phyloP scores from a whole-genome alignment of 2,113 vertebrate species.

The Pimephales promelas region DNA sequence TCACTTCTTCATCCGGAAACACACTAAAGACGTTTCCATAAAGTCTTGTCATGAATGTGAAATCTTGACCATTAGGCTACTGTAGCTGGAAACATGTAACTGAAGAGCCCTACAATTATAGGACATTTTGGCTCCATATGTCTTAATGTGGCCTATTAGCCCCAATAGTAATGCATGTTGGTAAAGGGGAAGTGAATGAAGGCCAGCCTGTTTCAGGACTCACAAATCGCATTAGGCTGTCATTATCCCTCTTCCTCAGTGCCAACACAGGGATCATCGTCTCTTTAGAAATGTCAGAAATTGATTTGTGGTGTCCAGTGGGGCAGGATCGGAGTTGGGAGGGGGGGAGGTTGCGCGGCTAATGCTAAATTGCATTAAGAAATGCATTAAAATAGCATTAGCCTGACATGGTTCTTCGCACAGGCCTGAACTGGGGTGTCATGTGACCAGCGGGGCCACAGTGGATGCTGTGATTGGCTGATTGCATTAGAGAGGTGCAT shows the following conservation, averaged over 20 bases:
- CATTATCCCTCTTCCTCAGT: slow-evolving; percentile 73
- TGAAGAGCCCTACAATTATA: slow-evolving; percentile 62
- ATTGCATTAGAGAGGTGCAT: slow-evolving; percentile 87
- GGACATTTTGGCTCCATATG: slow-evolving; percentile 67
- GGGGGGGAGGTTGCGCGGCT: slow-evolving; percentile 64
- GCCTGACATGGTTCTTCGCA: slow-evolving; percentile 78
- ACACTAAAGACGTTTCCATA: neutral
- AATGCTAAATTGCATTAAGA: slow-evolving; percentile 77
- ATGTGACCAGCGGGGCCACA: slow-evolving; percentile 80
- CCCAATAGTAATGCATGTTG: slow-evolving; percentile 75
- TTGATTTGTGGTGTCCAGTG: slow-evolving; percentile 73
- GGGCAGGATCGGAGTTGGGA: slow-evolving; percentile 69
- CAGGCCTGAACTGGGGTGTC: slow-evolving; percentile 72
- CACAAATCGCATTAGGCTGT: slow-evolving; percentile 77
- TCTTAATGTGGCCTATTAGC: slow-evolving; percentile 75
- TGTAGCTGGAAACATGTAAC: slow-evolving; percentile 63
- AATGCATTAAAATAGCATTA: slow-evolving; percentile 89
- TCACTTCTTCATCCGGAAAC: neutral
- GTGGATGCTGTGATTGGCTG: slow-evolving; percentile 81
- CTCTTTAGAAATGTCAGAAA: slow-evolving; percentile 81
- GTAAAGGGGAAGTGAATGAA: slow-evolving; percentile 74
- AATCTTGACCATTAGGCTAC: slow-evolving; percentile 25
- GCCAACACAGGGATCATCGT: slow-evolving; percentile 80
- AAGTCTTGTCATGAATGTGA: slow-evolving; percentile 21
- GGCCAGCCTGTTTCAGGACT: slow-evolving; percentile 61